Evolutionary conservation across 2,113 vertebrate species (phyloP).

Genomic region (Antechinus flavipes): DNA sequence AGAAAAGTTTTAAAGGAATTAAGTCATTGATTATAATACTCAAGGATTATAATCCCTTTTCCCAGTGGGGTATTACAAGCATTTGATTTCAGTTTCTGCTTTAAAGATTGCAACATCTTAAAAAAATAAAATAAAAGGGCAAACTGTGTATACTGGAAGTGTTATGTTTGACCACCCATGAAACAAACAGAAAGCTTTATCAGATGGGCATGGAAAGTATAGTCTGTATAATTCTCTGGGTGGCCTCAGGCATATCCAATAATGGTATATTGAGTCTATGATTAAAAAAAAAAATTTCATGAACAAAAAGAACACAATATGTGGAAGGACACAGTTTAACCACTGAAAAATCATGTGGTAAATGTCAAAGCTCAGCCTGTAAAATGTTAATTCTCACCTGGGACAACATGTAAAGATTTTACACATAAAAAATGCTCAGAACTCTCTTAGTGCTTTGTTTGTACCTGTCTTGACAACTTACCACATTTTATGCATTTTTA

Average conservation of each 20-base stretch:
- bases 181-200: slow-evolving; percentile 55
- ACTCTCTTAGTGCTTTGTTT: not conserved
- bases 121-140: not conserved
- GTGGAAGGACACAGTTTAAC: slow-evolving; percentile 1
- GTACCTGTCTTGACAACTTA: not conserved
- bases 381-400: slow-evolving; percentile 43
- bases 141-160: slow-evolving; percentile 47
- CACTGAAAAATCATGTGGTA: slow-evolving; percentile 25
- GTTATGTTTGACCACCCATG: slow-evolving; percentile 65
- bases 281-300: slow-evolving; percentile 42
- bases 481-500: not conserved
- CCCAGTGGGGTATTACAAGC: slow-evolving; percentile 51
- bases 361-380: slow-evolving; percentile 7
- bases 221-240: slow-evolving; percentile 30
- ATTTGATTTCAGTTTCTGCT: slow-evolving; percentile 76
- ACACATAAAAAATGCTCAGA: not conserved
- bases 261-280: slow-evolving; percentile 15
- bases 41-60: slow-evolving; percentile 64
- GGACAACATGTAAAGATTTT: slow-evolving; percentile 21
- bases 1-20: slow-evolving; percentile 72
- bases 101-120: slow-evolving; percentile 18
- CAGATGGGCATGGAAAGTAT: slow-evolving; percentile 30
- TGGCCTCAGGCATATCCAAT: not conserved
- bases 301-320: slow-evolving; percentile 45
- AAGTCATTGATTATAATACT: slow-evolving; percentile 70